Evolutionary conservation across 64 coral and sea anemone genomes (phyloP), one percentile per base, ranked within the genome.

Genomic region (Actinia equina): DNA sequence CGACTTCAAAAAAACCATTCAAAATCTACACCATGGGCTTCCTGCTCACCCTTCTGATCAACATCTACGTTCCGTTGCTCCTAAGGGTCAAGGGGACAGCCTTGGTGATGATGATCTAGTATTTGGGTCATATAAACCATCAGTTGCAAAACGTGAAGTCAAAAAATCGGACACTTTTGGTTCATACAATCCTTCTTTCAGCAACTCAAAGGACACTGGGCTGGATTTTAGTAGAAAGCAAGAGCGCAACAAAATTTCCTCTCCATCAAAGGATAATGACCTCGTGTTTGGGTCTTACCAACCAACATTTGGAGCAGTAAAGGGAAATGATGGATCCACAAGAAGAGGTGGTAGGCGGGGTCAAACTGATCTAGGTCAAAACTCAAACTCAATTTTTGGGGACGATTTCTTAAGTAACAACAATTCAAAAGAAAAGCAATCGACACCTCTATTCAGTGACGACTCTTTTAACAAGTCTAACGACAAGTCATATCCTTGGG

Each of bases 1-100:
- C 71, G 94, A 97, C 52, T 89, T 97, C 63, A 97, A 97, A 86
- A 82, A 97, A 88, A 97, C 87, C 62, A 86, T 93, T 57, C 86
- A 97, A 37, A 97, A 97, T 77, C 88, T 97, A 77, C 94, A 97
- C 26, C 88, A 93, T 60, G 94, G 94, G 7, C 79, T 93, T 4
- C 94, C 94, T 20, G 94, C 94, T 9, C 91, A 97, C 55, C 88
- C 91, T 12, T 85, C 94, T 13, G 91, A 90, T 57, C 89, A 92
- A 37, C 83, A 84, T 46, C 59, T 88, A 25, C 85, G 86, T 57
- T 45, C 79, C 44, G 77, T 88, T 17, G 76, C 80, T 14, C 41
- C 43, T 16, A 74, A 77, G 60, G 59, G 49, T 20, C 85, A 84
- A 41, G 71, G 15, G 16, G 77, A 84, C 2, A 85, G 82, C 41